These are phyloP conservation scores for Synanthedon tipuliformis DNA, from an alignment of 2,888 invertebrate genomes.

Conservation along the genomic window DNA sequence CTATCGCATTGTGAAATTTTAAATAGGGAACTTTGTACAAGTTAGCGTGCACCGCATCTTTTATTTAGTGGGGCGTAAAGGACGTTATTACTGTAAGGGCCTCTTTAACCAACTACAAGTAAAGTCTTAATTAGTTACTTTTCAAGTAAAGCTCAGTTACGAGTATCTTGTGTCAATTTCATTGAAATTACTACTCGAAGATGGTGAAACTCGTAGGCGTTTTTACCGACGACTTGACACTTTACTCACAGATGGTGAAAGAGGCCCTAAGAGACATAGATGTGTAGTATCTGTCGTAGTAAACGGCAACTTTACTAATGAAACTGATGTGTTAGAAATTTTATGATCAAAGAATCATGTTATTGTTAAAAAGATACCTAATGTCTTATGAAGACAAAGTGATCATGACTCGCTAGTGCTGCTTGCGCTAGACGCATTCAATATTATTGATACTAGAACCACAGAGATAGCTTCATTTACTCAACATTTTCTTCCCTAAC, in stretches of 20 bases:
- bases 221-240: too few relatives aligned
- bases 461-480: slow-evolving; percentile 36
- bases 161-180: too few relatives aligned
- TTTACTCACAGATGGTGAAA: too few relatives aligned
- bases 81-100: slow-evolving; percentile 38
- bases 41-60: slow-evolving; percentile 32
- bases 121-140: too few relatives aligned
- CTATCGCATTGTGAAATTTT: slow-evolving; percentile 52
- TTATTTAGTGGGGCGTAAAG: slow-evolving; percentile 37
- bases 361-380: slow-evolving; percentile 26
- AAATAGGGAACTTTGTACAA: slow-evolving; percentile 36
- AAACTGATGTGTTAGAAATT: slow-evolving; percentile 30
- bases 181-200: too few relatives aligned
- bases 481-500: too few relatives aligned
- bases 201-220: too few relatives aligned
- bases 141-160: too few relatives aligned
- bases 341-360: slow-evolving; percentile 35
- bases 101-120: too few relatives aligned
- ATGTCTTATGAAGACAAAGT: slow-evolving; percentile 52
- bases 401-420: slow-evolving; percentile 32
- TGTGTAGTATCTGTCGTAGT: not conserved
- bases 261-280: slow-evolving; percentile 4
- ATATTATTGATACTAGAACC: slow-evolving; percentile 35
- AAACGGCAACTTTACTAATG: not conserved
- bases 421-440: slow-evolving; percentile 29